Evolutionary conservation across 2,797 vertebrate genomes (phyloP).

Genomic region (Triplophysa yarkandensis): DNA sequence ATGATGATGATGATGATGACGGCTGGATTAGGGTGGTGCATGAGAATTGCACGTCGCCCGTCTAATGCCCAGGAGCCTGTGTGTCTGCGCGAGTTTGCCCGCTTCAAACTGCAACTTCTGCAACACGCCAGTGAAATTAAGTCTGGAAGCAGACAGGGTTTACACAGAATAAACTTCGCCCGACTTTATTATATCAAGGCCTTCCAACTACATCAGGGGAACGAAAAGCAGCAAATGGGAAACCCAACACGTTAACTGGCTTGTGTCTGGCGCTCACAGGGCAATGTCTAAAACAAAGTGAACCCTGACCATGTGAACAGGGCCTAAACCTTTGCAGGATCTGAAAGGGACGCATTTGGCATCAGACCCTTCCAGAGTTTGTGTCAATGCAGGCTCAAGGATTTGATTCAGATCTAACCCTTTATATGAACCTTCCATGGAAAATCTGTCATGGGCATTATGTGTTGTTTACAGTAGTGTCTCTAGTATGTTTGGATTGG

Average conservation of each 20-base stretch:
- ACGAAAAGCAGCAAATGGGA: slow-evolving; percentile 54
- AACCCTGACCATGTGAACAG: slow-evolving; percentile 25
- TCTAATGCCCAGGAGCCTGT: slow-evolving; percentile 78
- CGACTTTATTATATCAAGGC: slow-evolving; percentile 80
- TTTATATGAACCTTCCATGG: background rate
- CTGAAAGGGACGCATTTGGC: slow-evolving; percentile 21
- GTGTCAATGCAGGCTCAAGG: background rate
- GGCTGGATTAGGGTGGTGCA: slow-evolving; percentile 74
- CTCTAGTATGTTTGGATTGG: slow-evolving; percentile 22
- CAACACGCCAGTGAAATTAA: slow-evolving; percentile 73
- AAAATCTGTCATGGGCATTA: slow-evolving; percentile 4
- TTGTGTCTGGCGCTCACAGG: slow-evolving; percentile 72
- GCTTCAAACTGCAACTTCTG: slow-evolving; percentile 70
- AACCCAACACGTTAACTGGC: slow-evolving; percentile 78
- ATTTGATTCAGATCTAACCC: slow-evolving; percentile 5
- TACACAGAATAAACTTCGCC: slow-evolving; percentile 80
- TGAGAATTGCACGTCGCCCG: slow-evolving; percentile 73
- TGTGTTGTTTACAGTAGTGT: slow-evolving; percentile 15
- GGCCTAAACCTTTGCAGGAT: slow-evolving; percentile 1
- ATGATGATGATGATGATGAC: slow-evolving; percentile 70
- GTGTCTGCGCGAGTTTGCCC: slow-evolving; percentile 68
- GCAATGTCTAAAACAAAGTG: slow-evolving; percentile 67
- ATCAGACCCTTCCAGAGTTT: background rate
- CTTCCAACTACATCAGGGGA: slow-evolving; percentile 76
- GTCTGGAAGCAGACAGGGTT: slow-evolving; percentile 79